phyloP scores from a whole-genome alignment of 37 sponge, comb jelly and placozoan species.

The Spongilla lacustris region DNA sequence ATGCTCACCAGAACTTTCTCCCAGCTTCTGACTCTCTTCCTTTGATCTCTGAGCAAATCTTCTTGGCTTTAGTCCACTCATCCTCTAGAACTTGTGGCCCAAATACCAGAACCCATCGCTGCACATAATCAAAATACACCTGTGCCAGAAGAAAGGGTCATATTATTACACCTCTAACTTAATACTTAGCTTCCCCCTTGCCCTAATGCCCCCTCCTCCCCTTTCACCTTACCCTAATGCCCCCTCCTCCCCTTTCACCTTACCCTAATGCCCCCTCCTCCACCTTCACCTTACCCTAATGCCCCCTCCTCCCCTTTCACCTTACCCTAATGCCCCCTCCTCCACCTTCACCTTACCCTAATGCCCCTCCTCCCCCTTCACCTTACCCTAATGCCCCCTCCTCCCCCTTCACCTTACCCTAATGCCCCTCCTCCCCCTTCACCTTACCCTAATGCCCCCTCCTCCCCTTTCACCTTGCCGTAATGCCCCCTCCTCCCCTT shows the following conservation, averaged over 20 bases:
- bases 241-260: not conserved
- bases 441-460: not conserved
- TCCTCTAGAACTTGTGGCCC: slow-evolving; percentile 60
- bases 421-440: not conserved
- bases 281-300: no score
- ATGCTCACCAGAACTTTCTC: slow-evolving; percentile 79
- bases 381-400: not conserved
- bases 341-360: no score
- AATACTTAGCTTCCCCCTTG: no score
- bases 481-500: no score
- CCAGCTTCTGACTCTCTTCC: slow-evolving; percentile 80
- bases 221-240: not conserved
- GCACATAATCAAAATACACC: slow-evolving; percentile 76
- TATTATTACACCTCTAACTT: no score
- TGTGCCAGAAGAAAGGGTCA: not conserved
- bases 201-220: no score
- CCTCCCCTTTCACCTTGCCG: no score
- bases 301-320: not conserved
- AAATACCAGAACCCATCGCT: slow-evolving; percentile 49
- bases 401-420: no score
- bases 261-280: not conserved
- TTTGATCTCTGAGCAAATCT: slow-evolving; percentile 56
- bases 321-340: not conserved
- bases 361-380: not conserved
- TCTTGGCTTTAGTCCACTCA: slow-evolving; percentile 77